These are phyloP conservation scores for Poeciliopsis infans DNA, from an alignment of 2,797 vertebrate genomes.

Conservation along the genomic window DNA sequence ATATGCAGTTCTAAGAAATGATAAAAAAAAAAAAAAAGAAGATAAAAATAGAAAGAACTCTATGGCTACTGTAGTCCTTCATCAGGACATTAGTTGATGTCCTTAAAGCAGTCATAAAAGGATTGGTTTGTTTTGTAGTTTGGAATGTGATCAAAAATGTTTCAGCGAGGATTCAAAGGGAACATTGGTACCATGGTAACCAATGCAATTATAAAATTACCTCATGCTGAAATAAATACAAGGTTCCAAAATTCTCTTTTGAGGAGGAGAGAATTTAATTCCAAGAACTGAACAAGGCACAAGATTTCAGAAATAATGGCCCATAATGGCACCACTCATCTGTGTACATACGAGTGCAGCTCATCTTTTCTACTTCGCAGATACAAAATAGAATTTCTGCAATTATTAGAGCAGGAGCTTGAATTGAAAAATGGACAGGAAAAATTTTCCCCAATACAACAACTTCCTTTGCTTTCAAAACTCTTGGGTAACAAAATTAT, in stretches of 20 bases:
- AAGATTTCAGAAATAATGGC: constrained; percentile 15
- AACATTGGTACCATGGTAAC: constrained; percentile 37
- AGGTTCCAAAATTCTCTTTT: constrained; percentile 12
- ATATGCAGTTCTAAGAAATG: not conserved
- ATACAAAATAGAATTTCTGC: not conserved
- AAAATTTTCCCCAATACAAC: not conserved
- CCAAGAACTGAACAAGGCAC: not conserved
- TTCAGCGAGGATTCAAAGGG: not conserved
- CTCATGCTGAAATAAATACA: not conserved
- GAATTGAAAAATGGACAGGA: not conserved
- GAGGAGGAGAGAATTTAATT: not conserved
- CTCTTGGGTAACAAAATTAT: not conserved
- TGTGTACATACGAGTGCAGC: not conserved
- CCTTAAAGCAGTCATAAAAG: not conserved
- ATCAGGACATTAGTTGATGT: not conserved
- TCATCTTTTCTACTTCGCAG: not conserved
- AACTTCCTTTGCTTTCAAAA: not conserved
- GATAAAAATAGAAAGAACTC: not conserved
- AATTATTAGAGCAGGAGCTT: not conserved
- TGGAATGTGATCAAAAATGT: constrained; percentile 18
- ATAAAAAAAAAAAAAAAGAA: not conserved
- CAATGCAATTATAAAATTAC: constrained; percentile 18
- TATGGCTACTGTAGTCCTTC: not conserved
- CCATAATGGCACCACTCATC: constrained; percentile 14
- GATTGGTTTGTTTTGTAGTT: not conserved